Evolutionary conservation across 2,113 vertebrate species (phyloP).

Genomic region (Emydura subglobosa): DNA sequence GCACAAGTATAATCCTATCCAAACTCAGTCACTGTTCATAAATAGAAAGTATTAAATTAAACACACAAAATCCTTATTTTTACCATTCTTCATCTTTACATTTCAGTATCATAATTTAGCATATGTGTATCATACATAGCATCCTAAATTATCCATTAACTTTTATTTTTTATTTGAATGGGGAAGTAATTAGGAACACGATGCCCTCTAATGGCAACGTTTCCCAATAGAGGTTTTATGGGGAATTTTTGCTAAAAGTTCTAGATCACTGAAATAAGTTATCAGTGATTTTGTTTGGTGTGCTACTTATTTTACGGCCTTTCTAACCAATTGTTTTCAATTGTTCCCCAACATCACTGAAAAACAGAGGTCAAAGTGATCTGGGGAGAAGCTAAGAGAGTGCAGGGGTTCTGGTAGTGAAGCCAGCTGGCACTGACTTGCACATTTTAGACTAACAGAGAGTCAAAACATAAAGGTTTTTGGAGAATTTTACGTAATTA

Average conservation of each 20-base stretch:
- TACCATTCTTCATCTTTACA: neutral
- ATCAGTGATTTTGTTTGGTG: neutral
- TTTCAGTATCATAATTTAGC: neutral
- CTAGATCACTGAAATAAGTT: neutral
- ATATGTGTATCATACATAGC: neutral
- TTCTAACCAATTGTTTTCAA: neutral
- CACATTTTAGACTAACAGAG: accelerated
- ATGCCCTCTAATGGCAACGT: neutral
- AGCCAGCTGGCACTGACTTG: neutral
- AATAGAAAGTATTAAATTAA: neutral
- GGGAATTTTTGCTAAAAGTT: neutral
- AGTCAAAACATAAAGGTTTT: neutral
- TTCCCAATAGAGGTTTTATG: neutral
- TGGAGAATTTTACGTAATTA: neutral
- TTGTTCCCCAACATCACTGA: neutral
- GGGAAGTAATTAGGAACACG: neutral
- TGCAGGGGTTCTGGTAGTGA: neutral
- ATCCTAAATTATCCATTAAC: neutral
- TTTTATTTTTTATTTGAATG: neutral
- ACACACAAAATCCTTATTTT: neutral
- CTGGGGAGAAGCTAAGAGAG: neutral
- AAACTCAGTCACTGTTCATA: neutral
- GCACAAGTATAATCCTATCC: neutral
- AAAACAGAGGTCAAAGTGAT: neutral
- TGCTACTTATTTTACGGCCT: neutral